A percentile compares a stretch with the other conserved stretches of the same genome.
Conservation (phyloP, 2,113 vertebrate species). For the Nothoprocta perdicaria region DNA sequence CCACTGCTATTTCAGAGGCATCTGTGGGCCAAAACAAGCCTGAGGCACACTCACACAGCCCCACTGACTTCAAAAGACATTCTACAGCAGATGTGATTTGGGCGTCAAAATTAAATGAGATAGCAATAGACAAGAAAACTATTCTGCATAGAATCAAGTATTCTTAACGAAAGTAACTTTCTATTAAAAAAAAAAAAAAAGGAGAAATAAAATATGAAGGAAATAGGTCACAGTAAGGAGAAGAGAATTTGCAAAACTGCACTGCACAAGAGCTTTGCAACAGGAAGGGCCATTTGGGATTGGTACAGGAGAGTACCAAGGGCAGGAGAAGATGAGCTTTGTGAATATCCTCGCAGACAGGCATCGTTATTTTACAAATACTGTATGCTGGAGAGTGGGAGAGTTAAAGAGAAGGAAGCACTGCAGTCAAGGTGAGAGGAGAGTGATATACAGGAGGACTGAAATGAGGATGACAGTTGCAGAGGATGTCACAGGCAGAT, state of each 20-base stretch:
- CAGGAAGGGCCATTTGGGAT: background rate
- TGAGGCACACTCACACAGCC: background rate
- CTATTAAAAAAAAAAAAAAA: background rate
- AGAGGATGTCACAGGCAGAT: constrained; percentile 21
- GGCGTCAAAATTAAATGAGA: background rate
- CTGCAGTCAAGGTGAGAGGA: constrained; percentile 36
- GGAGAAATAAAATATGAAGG: background rate
- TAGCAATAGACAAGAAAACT: background rate
- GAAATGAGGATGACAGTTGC: constrained; percentile 20
- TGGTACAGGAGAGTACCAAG: background rate
- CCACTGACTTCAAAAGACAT: background rate
- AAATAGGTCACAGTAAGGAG: background rate
- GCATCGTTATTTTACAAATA: background rate
- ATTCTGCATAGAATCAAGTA: background rate
- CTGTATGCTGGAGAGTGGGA: background rate
- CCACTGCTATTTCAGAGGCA: background rate
- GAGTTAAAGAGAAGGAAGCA: background rate
- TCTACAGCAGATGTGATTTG: background rate
- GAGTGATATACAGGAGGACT: constrained; percentile 36
- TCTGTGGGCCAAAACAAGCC: background rate
- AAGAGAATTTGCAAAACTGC: background rate
- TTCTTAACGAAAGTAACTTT: constrained; percentile 25
- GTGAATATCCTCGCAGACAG: background rate
- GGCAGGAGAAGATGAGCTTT: background rate
- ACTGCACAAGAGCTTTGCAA: background rate